These are phyloP conservation scores for Amphiprion percula DNA, from an alignment of 2,113 vertebrate species.

Conservation along the genomic window DNA sequence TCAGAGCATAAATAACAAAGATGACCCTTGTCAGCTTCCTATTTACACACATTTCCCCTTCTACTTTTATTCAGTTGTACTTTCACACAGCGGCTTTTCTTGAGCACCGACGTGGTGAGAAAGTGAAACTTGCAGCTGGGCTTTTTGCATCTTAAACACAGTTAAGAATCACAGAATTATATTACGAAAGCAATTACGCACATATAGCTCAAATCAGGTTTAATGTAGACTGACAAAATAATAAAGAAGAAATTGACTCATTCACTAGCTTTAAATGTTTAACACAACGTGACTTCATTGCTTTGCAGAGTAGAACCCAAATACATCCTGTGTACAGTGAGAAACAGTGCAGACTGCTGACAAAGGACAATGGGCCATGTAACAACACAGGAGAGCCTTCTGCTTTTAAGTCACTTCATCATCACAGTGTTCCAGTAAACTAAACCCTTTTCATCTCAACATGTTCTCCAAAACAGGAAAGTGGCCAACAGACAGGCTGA, in stretches of 20 bases:
- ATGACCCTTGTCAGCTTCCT: constrained; percentile 78
- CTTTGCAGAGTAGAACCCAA: constrained; percentile 23
- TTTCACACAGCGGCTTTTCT: constrained; percentile 56
- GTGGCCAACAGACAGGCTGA: constrained; percentile 61
- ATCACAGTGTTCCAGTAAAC: constrained; percentile 61
- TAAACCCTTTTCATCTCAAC: constrained; percentile 64
- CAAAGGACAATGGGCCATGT: constrained; percentile 61
- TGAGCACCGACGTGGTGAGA: constrained; percentile 35
- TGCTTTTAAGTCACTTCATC: constrained; percentile 72
- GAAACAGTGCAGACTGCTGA: constrained; percentile 42
- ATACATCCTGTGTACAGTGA: constrained; percentile 59
- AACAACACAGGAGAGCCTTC: constrained; percentile 63
- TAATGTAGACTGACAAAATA: background rate
- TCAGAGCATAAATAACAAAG: constrained; percentile 72
- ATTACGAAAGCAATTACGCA: background rate
- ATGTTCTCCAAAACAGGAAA: constrained; percentile 77
- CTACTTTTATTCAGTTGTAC: constrained; percentile 65
- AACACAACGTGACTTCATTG: constrained; percentile 16
- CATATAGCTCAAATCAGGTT: background rate
- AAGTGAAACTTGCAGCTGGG: constrained; percentile 60
- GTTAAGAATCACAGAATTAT: background rate
- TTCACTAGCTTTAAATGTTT: background rate
- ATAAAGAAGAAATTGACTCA: background rate
- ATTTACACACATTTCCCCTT: constrained; percentile 75
- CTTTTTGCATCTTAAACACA: constrained; percentile 15